Evolutionary conservation across 2,797 vertebrate genomes (phyloP).

Genomic region (Pseudochirops cupreus): DNA sequence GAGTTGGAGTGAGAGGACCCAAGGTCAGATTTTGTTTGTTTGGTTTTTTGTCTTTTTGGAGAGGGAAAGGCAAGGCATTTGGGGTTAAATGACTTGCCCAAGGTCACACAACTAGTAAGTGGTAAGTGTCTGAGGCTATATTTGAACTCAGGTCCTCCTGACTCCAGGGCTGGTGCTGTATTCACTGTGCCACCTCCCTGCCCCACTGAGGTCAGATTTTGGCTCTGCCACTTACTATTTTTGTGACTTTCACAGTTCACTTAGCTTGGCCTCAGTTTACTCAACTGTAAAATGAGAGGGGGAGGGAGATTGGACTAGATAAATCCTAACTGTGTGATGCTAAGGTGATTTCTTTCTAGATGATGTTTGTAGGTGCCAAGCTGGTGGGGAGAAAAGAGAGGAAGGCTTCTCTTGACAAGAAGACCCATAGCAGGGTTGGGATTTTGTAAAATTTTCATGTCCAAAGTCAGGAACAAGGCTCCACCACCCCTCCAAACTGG

Average conservation of each 20-base stretch:
- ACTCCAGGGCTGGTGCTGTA: no score
- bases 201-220: background rate
- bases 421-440: background rate
- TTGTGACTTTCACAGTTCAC: background rate
- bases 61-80: no score
- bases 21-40: no score
- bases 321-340: background rate
- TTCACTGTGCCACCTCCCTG: no score
- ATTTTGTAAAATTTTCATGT: background rate
- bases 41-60: no score
- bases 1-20: background rate
- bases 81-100: no score
- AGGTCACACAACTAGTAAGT: no score
- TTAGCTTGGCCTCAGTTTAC: background rate
- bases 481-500: background rate
- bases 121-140: no score
- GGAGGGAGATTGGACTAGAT: background rate
- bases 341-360: background rate
- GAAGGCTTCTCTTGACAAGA: background rate
- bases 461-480: background rate
- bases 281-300: background rate
- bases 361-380: background rate
- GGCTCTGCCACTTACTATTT: constrained; percentile 14
- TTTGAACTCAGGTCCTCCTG: no score
- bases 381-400: background rate